phyloP scores from a whole-genome alignment of 2,797 vertebrate genomes.

The Hippocampus kuda region DNA sequence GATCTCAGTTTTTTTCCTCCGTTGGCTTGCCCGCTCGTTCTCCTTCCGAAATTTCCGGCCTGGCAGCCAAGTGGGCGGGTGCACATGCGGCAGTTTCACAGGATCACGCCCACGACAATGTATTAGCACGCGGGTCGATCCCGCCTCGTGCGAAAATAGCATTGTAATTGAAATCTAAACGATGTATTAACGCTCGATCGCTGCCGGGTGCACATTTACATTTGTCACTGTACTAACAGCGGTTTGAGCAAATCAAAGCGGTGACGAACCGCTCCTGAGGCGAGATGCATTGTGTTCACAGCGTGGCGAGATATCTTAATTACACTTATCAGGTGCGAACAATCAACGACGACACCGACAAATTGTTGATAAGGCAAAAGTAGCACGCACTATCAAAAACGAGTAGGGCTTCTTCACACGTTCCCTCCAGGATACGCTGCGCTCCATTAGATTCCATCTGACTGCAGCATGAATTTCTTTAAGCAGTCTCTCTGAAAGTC shows the following conservation, averaged over 20 bases:
- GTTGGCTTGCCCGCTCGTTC: not conserved
- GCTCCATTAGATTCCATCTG: not conserved
- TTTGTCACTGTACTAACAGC: not conserved
- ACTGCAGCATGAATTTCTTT: not conserved
- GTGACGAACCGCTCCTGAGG: not conserved
- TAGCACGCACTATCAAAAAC: not conserved
- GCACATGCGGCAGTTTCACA: not conserved
- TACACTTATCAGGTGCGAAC: conserved; percentile 2
- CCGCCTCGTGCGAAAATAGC: conserved; percentile 6
- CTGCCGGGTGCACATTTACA: conserved; percentile 8
- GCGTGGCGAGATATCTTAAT: conserved; percentile 2
- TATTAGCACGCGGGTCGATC: not conserved
- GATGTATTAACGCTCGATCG: conserved; percentile 9
- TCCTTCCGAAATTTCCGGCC: not conserved
- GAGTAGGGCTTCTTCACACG: not conserved
- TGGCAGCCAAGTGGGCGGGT: not conserved
- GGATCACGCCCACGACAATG: not conserved
- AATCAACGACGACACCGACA: not conserved
- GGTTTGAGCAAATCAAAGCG: conserved; percentile 1
- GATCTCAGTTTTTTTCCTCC: not conserved
- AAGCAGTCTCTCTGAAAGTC: conserved; percentile 1
- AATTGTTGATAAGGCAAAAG: conserved; percentile 11
- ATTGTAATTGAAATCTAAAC: conserved; percentile 12
- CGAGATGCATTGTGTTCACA: not conserved
- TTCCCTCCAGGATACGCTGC: not conserved